Base-by-base conservation (phyloP, 2,888 invertebrate species). In the Caradrina kadenii region DNA sequence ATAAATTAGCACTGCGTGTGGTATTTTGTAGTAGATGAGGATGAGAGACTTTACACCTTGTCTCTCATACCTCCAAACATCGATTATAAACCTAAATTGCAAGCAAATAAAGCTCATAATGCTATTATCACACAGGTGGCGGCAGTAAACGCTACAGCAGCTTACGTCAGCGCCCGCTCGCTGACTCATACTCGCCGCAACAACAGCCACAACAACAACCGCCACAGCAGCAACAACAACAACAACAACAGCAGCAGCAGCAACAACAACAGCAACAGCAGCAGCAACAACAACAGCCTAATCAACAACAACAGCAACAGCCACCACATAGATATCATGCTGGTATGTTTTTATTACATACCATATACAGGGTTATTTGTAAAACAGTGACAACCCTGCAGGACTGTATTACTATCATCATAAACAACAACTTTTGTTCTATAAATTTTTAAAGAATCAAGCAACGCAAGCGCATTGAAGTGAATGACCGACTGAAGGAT, bases 101-200 rank as follows among this genome's bases (percentile, higher is more conserved):
- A 21, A 22, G 8, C 15, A 26, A 6, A 19, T 3, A 19, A 55
- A 19, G 15, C 15, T 45, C 15, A 49, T 22, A 13, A 35, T 35
- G 8, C 7, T 19, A 17, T 4, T 21, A 11, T 11, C 69, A 65
- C 8, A 17, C 87, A 13, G 91, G 93, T 21, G 93, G 93, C 17
- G 96, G 96, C 19, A 96, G 96, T 69, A 97, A 97, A 81, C 91
- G 97, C 17, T 97, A 97, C 91, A 96, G 96, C 81, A 96, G 96
- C 69, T 83, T 96, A 21, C 92, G 97, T 48, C 97, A 97, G 82
- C 91, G 97, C 19, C 96, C 97, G 1, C 90, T 97, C 42, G 96
- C 96, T 2, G 97, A 97, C 69, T 91, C 96, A 0, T 96, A 96
- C 82, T 80, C 93, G 54, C 93, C 94, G 39, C 93, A 92, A 69